Evolutionary conservation across 2,888 invertebrate genomes (phyloP), one percentile per base, ranked within the genome.

Genomic region (Fragum whitleyi): DNA sequence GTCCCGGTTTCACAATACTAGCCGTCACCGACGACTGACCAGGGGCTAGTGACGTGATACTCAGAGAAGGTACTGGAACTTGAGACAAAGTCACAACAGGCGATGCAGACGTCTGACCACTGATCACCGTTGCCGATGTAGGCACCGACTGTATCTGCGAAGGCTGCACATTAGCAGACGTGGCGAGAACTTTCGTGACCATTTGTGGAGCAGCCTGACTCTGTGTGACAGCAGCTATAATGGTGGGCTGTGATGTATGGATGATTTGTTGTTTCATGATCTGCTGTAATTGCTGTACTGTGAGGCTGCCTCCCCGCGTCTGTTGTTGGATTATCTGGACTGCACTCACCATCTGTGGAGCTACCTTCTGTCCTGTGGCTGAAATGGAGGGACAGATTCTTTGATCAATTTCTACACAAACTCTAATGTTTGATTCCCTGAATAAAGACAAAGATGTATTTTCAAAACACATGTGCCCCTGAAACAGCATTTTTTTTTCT

Each of bases 271-370:
- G 95, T 75, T 96, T 96, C 82, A 96, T 96, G 93, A 96, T 84
- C 79, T 89, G 91, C 57, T 87, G 89, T 36, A 91, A 74, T 78
- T 90, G 90, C 72, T 90, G 90, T 11, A 86, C 88, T n/a, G 88
- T 88, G 21, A 88, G 67, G 53, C 81, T 81, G 28, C 84, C 86
- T 51, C 83, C 87, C 29, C 75, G 57, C 23, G 70, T 55, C 76
- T 89, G 89, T 73, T 92, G 93, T 89, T 96, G 96, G 3, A 97
- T 96, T 70, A 97, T 96, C 79, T 97, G 94, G 28, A 92, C 91
- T n/a, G 90, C 88, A 80, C 87, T 90, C 84, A 91, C 83, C 74
- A 82, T 79, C 78, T 87, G 90, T 16, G 85, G 83, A 39, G 89
- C 87, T 29, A 80, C 79, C 67, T 72, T 88, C 69, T 86, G 88